These are phyloP conservation scores for Harpagus bidentatus DNA, from an alignment of 2,113 vertebrate species.

Conservation along the genomic window DNA sequence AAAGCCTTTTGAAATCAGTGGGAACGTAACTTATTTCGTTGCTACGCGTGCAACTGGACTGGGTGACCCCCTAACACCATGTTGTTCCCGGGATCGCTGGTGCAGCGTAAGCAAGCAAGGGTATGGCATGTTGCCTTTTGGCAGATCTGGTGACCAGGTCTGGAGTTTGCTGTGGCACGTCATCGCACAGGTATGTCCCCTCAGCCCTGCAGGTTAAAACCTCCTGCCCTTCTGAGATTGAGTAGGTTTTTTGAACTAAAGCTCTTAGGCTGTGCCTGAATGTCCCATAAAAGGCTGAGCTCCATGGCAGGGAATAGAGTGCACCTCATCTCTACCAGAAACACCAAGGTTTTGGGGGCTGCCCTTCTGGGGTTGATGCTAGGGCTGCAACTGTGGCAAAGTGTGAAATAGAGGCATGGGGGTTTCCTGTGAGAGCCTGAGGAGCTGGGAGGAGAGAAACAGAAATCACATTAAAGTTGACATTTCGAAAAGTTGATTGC, in stretches of 20 bases:
- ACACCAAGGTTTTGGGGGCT: not conserved
- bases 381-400: not conserved
- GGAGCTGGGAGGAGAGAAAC: not conserved
- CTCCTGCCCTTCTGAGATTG: not conserved
- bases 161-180: not conserved
- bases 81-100: not conserved
- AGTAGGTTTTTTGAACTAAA: not conserved
- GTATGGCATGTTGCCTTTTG: not conserved
- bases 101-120: accelerated
- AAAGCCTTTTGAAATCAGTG: not conserved
- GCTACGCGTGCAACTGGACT: accelerated
- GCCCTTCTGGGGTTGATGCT: not conserved
- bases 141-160: not conserved
- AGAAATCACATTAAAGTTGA: conserved; percentile 12
- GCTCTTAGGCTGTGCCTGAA: not conserved
- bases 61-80: accelerated
- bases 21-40: not conserved
- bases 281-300: not conserved
- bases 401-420: not conserved
- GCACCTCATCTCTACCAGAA: not conserved
- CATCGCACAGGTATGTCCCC: not conserved
- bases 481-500: conserved; percentile 6
- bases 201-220: not conserved
- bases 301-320: not conserved
- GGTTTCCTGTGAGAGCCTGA: not conserved